Evolutionary conservation across 2,797 vertebrate species (phyloP), one percentile per base, ranked within the genome.

Genomic region (Mallotus villosus): DNA sequence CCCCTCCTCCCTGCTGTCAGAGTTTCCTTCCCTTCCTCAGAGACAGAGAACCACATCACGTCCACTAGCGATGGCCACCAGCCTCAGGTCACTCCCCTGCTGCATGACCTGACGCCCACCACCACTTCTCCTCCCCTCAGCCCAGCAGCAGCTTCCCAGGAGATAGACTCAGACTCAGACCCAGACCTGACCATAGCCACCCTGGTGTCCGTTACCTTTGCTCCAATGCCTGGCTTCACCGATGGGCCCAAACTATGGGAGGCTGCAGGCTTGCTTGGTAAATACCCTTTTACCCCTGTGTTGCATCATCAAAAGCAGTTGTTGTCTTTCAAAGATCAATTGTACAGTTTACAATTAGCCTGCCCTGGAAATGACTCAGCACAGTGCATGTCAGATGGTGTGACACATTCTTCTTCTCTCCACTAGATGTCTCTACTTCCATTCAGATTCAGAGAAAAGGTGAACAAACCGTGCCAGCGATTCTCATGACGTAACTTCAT

Each of bases 401-500:
- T 12, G 75, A 24, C 32, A 60, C 75, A 58, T 51, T 81, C 14
- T 74, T 68, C 53, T 21, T 90, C 22, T 85, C 53, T 79, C 79
- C 81, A 77, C 77, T 73, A 94, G 93, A 94, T 90, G 92, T 93
- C 78, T 91, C 90, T 4, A 92, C 92, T 53, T 89, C 89, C 76
- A 93, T 92, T 76, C 90, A 91, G 64, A 79, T 90, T 70, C 82
- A 92, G 74, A 89, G 84, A 73, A 92, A 91, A 92, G 93, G 92
- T 93, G 78, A 84, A 53, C 32, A 19, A 46, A 1, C 3, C n/a
- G 46, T 61, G 67, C 14, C 14, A 5, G 61, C 9, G 70, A n/a
- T 32, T 12, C 12, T 67, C 11, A 71, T 49, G 2, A 24, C n/a
- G 1, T 34, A 61, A 5, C 57, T 70, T 71, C 12, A 34, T 11